Evolutionary conservation across 1,140 invertebrate species (phyloP).

Genomic region (Drosophila saltans): DNA sequence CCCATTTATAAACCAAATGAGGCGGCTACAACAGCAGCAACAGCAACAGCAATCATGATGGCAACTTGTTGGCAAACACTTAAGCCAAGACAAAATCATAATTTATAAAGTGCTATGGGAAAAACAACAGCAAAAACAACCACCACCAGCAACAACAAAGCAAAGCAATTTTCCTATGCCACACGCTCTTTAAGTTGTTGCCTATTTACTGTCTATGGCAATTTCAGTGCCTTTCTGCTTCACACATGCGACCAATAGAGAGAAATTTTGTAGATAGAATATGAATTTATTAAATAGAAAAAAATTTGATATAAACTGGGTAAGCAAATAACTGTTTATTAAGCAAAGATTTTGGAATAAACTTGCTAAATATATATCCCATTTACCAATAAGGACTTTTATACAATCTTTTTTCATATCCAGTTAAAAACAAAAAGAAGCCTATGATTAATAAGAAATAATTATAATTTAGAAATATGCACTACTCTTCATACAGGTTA

Average conservation of each 20-base stretch:
- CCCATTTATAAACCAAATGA: constrained; percentile 77
- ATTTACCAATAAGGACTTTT: too few relatives aligned
- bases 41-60: constrained; percentile 31
- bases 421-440: too few relatives aligned
- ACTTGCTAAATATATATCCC: neutral
- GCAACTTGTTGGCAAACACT: constrained; percentile 58
- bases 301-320: neutral
- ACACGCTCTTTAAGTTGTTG: constrained; percentile 19
- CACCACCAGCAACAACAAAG: constrained; percentile 29
- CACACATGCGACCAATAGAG: constrained; percentile 1
- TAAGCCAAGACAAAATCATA: constrained; percentile 57
- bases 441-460: too few relatives aligned
- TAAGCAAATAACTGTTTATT: neutral
- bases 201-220: constrained; percentile 8
- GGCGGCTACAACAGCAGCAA: constrained; percentile 46
- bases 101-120: constrained; percentile 59
- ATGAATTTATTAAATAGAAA: neutral
- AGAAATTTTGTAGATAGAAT: neutral
- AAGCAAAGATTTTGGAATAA: neutral
- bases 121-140: constrained; percentile 31
- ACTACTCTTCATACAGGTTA: too few relatives aligned
- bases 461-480: too few relatives aligned
- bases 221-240: neutral
- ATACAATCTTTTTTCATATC: too few relatives aligned
- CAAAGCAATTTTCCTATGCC: constrained; percentile 23